Percentiles rank a stretch among this genome's conserved stretches.
Conservation (phyloP, 2,888 invertebrate genomes). For the Athalia rosae region DNA sequence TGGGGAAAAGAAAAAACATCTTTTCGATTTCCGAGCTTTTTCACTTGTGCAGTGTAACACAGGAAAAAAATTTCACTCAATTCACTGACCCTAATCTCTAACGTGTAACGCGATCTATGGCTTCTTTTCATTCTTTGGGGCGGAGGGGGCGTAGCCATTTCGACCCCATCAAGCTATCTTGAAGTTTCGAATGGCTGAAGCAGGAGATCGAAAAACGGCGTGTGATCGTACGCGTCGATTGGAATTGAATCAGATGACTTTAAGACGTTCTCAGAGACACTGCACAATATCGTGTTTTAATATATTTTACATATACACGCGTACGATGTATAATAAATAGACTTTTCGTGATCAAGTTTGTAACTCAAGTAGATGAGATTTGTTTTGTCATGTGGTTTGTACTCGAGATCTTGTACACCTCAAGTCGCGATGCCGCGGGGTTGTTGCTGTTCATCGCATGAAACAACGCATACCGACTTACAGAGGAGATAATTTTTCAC, state of each 20-base stretch:
- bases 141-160: neutral
- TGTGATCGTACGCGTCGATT: neutral
- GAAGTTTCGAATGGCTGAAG: neutral
- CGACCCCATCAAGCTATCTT: neutral
- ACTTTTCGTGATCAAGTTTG: constrained; percentile 13
- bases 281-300: too few species aligned
- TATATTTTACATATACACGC: too few species aligned
- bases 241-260: neutral
- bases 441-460: too few species aligned
- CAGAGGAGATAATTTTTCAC: neutral
- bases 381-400: constrained; percentile 37
- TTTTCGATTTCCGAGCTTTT: too few species aligned
- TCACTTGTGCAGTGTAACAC: neutral
- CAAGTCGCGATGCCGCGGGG: neutral
- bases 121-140: constrained; percentile 7
- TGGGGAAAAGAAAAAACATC: neutral
- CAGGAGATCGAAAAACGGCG: neutral
- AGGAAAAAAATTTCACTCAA: neutral
- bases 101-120: constrained; percentile 4
- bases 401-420: constrained; percentile 31
- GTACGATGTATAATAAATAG: too few species aligned
- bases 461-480: neutral
- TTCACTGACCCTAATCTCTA: constrained; percentile 35
- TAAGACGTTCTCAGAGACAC: too few species aligned
- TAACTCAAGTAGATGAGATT: constrained; percentile 27